Evolutionary conservation across 2,113 vertebrate genomes (phyloP), one percentile per base, ranked within the genome.

Genomic region (Tor tambroides): DNA sequence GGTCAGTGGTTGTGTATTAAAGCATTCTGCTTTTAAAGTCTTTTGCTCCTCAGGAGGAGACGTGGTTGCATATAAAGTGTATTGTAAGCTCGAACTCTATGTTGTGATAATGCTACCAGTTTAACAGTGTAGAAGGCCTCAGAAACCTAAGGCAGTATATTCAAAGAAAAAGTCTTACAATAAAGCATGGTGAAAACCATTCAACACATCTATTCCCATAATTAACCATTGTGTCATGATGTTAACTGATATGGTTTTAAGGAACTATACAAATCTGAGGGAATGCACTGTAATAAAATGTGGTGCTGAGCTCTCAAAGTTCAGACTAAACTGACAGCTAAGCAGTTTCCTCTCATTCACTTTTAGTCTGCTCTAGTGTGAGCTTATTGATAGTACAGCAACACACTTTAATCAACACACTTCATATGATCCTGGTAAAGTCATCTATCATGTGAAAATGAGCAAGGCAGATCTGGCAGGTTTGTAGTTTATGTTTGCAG

Each of bases 401-500:
- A 6, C 71, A 43, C 15, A 35, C 71, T 74, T n/a, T 14, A 6
- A 43, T 75, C 72, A 12, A 7, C 23, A 1, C 63, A 59, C 56
- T 59, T 23, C 23, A 59, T 2, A 65, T 23, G 12, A 41, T 9
- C 32, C 51, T 26, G 63, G 56, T 17, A 10, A 85, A 21, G 61
- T 5, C 9, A 30, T 0, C 83, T n/a, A 61, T 87, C 43, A 85
- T 79, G 56, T 79, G 56, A 76, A 83, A 85, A 91, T 74, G n/a
- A 43, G 83, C 75, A 81, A 87, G 87, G 56, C 67, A 26, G 49
- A 2, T 59, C 2, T 59, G 54, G 54, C 54, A 21, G 76, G 76
- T 90, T 82, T 89, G 91, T 80, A 93, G 67, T 32, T 8, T 32
- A 4, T 35, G 67, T 71, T 2, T 35, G 30, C 17, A 71, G 67